phyloP scores from a whole-genome alignment of 2,888 invertebrate genomes.

The Nomada fucata region DNA sequence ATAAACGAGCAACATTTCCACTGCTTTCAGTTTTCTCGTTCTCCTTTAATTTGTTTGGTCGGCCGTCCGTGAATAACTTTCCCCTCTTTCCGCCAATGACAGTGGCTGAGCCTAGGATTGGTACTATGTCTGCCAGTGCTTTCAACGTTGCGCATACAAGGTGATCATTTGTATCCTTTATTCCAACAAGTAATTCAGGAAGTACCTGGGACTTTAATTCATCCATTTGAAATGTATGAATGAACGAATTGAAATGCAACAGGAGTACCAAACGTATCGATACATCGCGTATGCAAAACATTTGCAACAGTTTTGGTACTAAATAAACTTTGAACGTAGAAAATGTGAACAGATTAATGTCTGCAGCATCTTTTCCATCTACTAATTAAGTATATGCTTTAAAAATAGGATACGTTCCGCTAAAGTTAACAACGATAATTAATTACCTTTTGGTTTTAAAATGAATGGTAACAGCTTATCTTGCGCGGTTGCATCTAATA shows the following conservation, averaged over 20 bases:
- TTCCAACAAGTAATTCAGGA: conserved; percentile 94
- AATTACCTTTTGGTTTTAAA: conserved; percentile 88
- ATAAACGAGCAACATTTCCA: conserved; percentile 41
- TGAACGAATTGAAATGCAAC: conserved; percentile 91
- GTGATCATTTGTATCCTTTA: conserved; percentile 93
- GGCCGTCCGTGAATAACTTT: conserved; percentile 93
- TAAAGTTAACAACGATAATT: conserved; percentile 4
- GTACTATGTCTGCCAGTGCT: conserved; percentile 93
- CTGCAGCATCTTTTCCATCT: conserved; percentile 82
- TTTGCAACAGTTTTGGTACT: conserved; percentile 90
- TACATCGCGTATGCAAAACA: conserved; percentile 94
- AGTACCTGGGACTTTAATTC: conserved; percentile 91
- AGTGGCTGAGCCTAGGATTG: conserved; percentile 92
- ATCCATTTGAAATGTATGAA: conserved; percentile 90
- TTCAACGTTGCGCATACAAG: conserved; percentile 92
- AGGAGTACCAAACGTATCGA: conserved; percentile 92
- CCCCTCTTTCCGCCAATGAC: conserved; percentile 92
- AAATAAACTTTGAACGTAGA: conserved; percentile 90
- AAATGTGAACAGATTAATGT: conserved; percentile 88
- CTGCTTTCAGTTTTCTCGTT: conserved; percentile 37
- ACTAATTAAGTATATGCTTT: background rate
- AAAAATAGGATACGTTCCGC: background rate
- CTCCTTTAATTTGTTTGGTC: conserved; percentile 86
- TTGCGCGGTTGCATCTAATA: conserved; percentile 93
- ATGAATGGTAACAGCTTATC: conserved; percentile 89